Evolutionary conservation across 2,888 invertebrate species (phyloP).

Genomic region (Candidula unifasciata): DNA sequence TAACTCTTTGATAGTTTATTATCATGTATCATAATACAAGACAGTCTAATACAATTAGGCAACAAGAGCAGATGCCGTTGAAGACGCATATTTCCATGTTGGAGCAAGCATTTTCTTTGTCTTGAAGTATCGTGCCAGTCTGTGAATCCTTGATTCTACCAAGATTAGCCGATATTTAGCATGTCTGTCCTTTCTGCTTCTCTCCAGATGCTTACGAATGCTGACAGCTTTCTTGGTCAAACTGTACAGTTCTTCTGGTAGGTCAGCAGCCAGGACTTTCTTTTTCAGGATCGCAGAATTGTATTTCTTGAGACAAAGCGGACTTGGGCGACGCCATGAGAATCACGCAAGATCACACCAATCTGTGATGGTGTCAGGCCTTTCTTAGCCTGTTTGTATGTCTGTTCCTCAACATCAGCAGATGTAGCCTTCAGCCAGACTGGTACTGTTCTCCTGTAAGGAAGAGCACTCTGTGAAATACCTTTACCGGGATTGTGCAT

Average conservation of each 20-base stretch:
- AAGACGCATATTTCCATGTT: slow-evolving; percentile 99
- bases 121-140: slow-evolving; percentile 99
- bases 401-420: slow-evolving; percentile 99
- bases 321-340: slow-evolving; percentile 99
- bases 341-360: slow-evolving; percentile 99
- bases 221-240: slow-evolving; percentile 99
- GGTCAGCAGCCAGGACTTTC: slow-evolving; percentile 95
- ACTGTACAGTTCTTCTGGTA: slow-evolving; percentile 99
- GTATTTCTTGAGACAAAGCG: slow-evolving; percentile 99
- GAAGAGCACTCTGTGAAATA: no score
- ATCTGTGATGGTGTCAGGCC: slow-evolving; percentile 99
- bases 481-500: no score
- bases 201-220: slow-evolving; percentile 98
- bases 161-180: slow-evolving; percentile 99
- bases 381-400: slow-evolving; percentile 98
- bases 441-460: no score
- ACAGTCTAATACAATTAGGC: no score
- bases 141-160: slow-evolving; percentile 98
- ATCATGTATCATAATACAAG: no score
- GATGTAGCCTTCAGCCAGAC: slow-evolving; percentile 95
- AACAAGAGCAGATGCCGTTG: slow-evolving; percentile 98
- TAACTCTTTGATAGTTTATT: no score
- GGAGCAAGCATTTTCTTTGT: slow-evolving; percentile 95
- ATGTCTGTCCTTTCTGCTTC: slow-evolving; percentile 95
- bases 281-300: slow-evolving; percentile 99